A percentile compares a stretch with the other conserved stretches of the same genome.
Conservation (phyloP, 1,140 invertebrate species). For the Halesus radiatus region DNA sequence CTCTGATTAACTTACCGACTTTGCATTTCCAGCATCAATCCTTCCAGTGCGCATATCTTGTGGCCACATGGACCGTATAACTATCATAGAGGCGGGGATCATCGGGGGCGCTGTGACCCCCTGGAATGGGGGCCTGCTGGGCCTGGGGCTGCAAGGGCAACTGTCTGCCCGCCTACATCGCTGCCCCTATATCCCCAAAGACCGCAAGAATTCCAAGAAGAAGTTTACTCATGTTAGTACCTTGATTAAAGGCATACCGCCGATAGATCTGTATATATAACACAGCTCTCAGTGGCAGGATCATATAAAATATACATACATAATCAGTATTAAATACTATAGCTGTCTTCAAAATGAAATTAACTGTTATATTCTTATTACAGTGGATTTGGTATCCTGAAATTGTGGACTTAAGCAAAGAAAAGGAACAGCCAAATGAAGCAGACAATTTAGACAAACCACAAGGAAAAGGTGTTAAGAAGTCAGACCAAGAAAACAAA, state of each 20-base stretch:
- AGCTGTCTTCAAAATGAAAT: not conserved
- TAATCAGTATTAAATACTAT: not conserved
- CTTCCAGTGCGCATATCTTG: not conserved
- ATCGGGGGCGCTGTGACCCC: not conserved
- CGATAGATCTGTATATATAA: too few relatives aligned
- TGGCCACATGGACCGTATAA: not conserved
- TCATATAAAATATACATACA: too few relatives aligned
- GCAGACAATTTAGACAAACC: too few relatives aligned
- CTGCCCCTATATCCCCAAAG: not conserved
- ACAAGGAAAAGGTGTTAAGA: too few relatives aligned
- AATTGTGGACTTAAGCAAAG: not conserved
- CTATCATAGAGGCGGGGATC: not conserved
- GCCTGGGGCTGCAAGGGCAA: conserved; percentile 34
- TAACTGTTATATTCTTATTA: not conserved
- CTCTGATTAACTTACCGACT: too few relatives aligned
- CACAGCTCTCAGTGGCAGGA: too few relatives aligned
- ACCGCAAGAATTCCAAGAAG: not conserved
- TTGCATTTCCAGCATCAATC: conserved; percentile 2
- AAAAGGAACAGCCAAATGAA: not conserved
- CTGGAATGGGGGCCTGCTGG: conserved; percentile 37
- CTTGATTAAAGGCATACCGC: too few relatives aligned
- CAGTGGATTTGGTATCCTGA: conserved; percentile 13
- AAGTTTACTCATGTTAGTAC: not conserved
- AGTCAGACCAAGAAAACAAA: not conserved
- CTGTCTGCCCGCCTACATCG: not conserved